Base-by-base conservation (phyloP, 2,888 invertebrate genomes). In the Cataglyphis cursor region DNA sequence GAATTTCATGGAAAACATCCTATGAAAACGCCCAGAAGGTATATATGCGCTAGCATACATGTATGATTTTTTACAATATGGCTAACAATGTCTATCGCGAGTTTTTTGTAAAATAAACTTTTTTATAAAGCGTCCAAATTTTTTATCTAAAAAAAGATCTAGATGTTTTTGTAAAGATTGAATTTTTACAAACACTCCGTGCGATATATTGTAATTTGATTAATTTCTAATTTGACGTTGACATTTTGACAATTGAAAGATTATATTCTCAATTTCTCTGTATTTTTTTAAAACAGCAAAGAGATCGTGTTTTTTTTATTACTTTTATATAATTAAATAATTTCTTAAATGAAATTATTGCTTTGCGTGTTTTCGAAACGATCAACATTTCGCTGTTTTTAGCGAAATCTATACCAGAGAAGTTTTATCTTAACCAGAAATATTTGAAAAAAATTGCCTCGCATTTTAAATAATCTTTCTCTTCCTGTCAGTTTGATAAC, bases 371-470 rank as follows among this genome's bases (percentile, higher is more conserved):
- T 48, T 15, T 8, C 62, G 35, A 51, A 21, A 51, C 24, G 35
- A 65, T 74, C 64, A 75, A 24, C 66, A 51, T 75, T 38, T 48
- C 31, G 31, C 10, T 15, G 62, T 21, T 18, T 15, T 44, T 61
- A 35, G 9, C 38, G 28, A 28, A 61, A 18, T 31, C 61, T 61
- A 38, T 44, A 28, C n/a, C 24, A 65, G n/a, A 51, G 24, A 48
- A 38, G 3, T 31, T 44, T 24, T 75, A 75, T 65, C 51, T 24
- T 51, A 35, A 44, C 51, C 3, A 24, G 12, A 15, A 24, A 65
- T 75, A 44, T 48, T 38, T 21, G n/a, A 12, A 15, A 64, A 64
- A 68, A 54, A 68, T 76, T 24, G 24, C 38, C 15, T 41, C 54
- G n/a, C 38, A 54, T 54, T 68, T 38, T 18, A 54, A 51, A 38